These are phyloP conservation scores for Diaprepes abbreviatus DNA, from an alignment of 2,888 invertebrate genomes.

Conservation along the genomic window DNA sequence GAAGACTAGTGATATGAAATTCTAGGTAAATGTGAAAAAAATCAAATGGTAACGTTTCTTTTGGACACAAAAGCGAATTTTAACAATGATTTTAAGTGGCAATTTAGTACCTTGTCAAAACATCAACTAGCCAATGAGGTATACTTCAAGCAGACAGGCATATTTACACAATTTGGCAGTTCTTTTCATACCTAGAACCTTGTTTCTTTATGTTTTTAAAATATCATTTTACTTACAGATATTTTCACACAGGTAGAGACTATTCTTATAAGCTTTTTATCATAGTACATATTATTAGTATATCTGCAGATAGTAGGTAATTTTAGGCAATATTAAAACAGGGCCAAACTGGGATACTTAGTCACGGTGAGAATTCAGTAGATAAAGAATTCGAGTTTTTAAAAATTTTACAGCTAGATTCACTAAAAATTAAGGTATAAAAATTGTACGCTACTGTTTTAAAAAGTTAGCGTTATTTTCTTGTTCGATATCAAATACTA, in stretches of 20 bases:
- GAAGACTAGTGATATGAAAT: neutral
- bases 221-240: constrained; percentile 40
- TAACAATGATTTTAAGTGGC: constrained; percentile 42
- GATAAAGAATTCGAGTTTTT: too few species aligned
- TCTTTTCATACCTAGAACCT: constrained; percentile 34
- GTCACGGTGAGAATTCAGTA: too few species aligned
- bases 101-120: constrained; percentile 49
- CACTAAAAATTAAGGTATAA: too few species aligned
- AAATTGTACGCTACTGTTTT: too few species aligned
- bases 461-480: too few species aligned
- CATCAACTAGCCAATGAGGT: constrained; percentile 40
- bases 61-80: constrained; percentile 15
- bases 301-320: too few species aligned
- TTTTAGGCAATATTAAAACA: too few species aligned
- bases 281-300: too few species aligned
- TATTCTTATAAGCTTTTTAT: neutral
- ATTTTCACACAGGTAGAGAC: neutral
- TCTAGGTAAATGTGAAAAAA: neutral
- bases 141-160: constrained; percentile 29
- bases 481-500: too few species aligned
- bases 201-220: constrained; percentile 28
- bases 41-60: constrained; percentile 11
- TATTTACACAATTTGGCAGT: constrained; percentile 41
- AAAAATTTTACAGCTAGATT: too few species aligned
- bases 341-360: too few species aligned